A percentile compares a stretch with the other conserved stretches of the same genome.
Conservation (phyloP, 2,113 vertebrate species). For the Cathartes aura region DNA sequence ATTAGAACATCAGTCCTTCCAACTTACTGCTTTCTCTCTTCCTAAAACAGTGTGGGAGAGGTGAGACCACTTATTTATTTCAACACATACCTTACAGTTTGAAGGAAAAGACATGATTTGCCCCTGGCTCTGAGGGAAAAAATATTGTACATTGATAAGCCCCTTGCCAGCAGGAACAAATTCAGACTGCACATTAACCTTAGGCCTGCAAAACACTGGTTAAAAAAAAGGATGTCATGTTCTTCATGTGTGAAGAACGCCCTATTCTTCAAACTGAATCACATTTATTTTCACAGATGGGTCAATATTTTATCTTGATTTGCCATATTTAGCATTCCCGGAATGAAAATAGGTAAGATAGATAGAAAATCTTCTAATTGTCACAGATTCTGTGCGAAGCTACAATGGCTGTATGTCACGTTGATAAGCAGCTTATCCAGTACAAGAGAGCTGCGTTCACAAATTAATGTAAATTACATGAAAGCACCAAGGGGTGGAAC, state of each 20-base stretch:
- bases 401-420: slow-evolving; percentile 45
- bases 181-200: neutral
- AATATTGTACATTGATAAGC: neutral
- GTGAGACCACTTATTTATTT: neutral
- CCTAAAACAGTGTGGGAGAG: neutral
- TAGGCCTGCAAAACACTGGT: neutral
- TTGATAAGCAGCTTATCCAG: slow-evolving; percentile 54
- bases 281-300: slow-evolving; percentile 9
- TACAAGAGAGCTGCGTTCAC: slow-evolving; percentile 5
- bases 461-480: slow-evolving; percentile 61
- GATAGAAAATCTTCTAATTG: slow-evolving; percentile 50
- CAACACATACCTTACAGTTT: neutral
- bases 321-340: slow-evolving; percentile 23
- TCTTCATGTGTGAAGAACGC: neutral
- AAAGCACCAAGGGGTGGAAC: slow-evolving; percentile 23
- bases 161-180: neutral
- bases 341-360: slow-evolving; percentile 15
- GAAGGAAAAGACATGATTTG: neutral
- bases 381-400: neutral
- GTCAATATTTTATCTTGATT: slow-evolving; percentile 59
- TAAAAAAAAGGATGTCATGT: neutral
- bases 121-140: neutral
- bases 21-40: neutral
- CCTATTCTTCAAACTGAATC: slow-evolving; percentile 26
- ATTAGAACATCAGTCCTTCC: neutral